Base-by-base conservation (phyloP, 64 coral and sea anemone genomes). In the Actinia tenebrosa region DNA sequence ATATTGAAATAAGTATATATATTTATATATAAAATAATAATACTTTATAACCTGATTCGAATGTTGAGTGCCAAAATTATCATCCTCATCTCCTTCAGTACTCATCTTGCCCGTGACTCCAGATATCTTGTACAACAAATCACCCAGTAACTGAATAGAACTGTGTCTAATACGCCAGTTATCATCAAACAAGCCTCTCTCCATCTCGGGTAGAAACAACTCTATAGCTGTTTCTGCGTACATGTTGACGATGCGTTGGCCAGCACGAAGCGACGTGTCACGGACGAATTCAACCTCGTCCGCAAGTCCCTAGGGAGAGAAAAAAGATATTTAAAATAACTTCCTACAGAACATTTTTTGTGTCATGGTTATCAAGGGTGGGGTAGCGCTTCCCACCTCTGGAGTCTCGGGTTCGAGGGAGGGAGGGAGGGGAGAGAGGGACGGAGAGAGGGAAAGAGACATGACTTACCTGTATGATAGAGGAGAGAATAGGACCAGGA, bases 91-190 rank as follows among this genome's bases (percentile, higher is more conserved):
- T 64, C 97, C 97, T 53, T 99, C 97, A 8, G 97, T 99, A 7
- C 93, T 93, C 97, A 99, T 99, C 59, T 99, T 99, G 7, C 97
- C 97, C 19, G 97, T 95, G 2, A 99, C 97, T 69, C 97, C 97
- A 10, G 97, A 99, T 56, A 99, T 95, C 59, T 79, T 91, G 77
- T 99, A 99, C 64, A 99, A 62, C 86, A 99, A 71, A 72, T 99
- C 97, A 46, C 97, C 97, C n/a, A 99, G 43, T 13, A 99, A 18
- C 69, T 99, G 97, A 23, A 99, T 89, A 54, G 97, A 99, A 69
- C 93, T 95, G 54, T 95, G 91, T 63, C 97, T 62, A 60, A 99
- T 99, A 61, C 97, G 86, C 97, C 97, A 99, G 91, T 99, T 99
- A 53, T 99, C 97, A 77, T 99, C 97, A 87, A 99, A 99, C 86